Evolutionary conservation across 2,113 vertebrate genomes (phyloP), one percentile per base, ranked within the genome.

Genomic region (Grammomys dolichurus): DNA sequence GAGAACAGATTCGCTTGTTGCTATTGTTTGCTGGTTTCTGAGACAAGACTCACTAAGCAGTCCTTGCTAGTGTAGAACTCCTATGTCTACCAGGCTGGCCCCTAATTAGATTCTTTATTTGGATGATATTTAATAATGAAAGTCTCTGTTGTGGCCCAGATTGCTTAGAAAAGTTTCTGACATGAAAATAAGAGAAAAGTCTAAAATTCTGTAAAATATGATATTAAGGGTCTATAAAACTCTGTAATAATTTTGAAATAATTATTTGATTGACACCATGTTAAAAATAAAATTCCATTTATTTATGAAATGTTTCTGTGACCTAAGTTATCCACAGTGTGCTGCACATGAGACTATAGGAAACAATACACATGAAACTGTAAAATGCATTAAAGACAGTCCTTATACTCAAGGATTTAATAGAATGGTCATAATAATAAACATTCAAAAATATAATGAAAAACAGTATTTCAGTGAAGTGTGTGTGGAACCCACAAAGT

Each of bases 261-360:
- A 86, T 70, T 91, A 1, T 31, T 19, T 84, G 54, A 76, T 92
- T 76, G 36, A 95, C 11, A 93, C 69, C 1, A 11, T 72, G 78
- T 96, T 92, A 14, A 91, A 95, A 89, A 89, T 69, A 87, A 63
- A 90, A 81, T 10, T 43, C 70, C 2, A 54, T 90, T 90, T 31
- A 85, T 67, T 97, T 26, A 77, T 77, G 1, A 69, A 67, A 72
- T 73, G 2, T 65, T 80, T 54, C 80, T 60, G 4, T 67, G 19
- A 3, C 5, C 3, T 82, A 63, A 75, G 65, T 36, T 69, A 40
- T 96, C 43, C 56, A 36, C 56, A 36, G 87, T 0, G 72, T 1
- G 12, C 48, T 65, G 9, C n/a, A 56, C 36, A 40, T n/a, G 10
- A 12, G 33, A 81, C 51, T 24, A 56, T 4, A n/a, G 19, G 4